These are phyloP conservation scores for Trichomycterus rosablanca DNA, from an alignment of 2,113 vertebrate genomes.

Conservation along the genomic window DNA sequence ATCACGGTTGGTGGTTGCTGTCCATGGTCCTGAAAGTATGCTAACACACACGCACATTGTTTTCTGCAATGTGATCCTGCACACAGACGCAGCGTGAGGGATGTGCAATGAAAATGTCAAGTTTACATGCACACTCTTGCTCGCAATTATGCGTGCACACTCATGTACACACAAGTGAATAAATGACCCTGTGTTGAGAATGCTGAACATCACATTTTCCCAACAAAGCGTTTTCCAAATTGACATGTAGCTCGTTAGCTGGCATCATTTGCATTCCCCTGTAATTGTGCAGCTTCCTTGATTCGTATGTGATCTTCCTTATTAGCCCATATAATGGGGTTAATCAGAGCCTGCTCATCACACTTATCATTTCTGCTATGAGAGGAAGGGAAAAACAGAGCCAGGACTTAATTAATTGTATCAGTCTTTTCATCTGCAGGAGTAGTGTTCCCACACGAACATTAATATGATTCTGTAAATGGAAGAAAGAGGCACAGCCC, in stretches of 20 bases:
- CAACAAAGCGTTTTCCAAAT: constrained; percentile 69
- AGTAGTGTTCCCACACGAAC: constrained; percentile 71
- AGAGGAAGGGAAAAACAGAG: constrained; percentile 71
- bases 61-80: not conserved
- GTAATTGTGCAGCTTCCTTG: constrained; percentile 77
- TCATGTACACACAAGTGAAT: constrained; percentile 36
- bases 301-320: constrained; percentile 91
- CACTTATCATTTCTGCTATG: constrained; percentile 81
- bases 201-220: constrained; percentile 63
- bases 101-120: constrained; percentile 23
- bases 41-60: no score
- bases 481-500: constrained; percentile 84
- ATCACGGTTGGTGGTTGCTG: constrained; percentile 52
- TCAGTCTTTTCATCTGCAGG: constrained; percentile 78
- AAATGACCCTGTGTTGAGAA: constrained; percentile 54
- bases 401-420: constrained; percentile 86
- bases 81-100: constrained; percentile 5
- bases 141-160: constrained; percentile 37
- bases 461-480: constrained; percentile 92
- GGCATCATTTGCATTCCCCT: constrained; percentile 69
- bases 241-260: constrained; percentile 64
- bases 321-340: constrained; percentile 86
- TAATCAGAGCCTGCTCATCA: constrained; percentile 82
- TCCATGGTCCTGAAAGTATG: constrained; percentile 69
- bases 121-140: constrained; percentile 19